Base-by-base conservation (phyloP, 1,140 invertebrate genomes). In the Vanessa tameamea region DNA sequence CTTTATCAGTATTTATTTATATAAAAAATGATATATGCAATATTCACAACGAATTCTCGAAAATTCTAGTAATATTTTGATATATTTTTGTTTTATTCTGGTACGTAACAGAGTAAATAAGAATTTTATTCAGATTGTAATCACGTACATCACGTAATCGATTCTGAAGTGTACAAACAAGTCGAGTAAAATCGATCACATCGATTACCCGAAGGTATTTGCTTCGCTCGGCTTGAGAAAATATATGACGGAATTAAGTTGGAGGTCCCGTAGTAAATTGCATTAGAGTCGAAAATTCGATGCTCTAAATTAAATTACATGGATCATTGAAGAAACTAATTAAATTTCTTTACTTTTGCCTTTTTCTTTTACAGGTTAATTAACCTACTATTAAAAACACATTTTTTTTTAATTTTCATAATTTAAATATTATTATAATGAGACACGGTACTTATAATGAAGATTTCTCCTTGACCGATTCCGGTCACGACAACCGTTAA, bases 121-220 rank as follows among this genome's bases (percentile, higher is more conserved):
- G 48, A 15, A 3, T 50, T 73, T 67, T 65, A 55, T 64, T 66
- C 47, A 20, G 51, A 37, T 31, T 20, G 53, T 75, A 61, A 73
- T 67, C 37, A 43, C 37, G 37, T 64, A 76, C 37, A 64, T 64
- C 78, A 80, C 78, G 78, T 80, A 80, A 80, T 80, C 76, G 73
- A 80, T 76, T 80, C 72, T 76, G 68, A 78, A 80, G 79, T 78
- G 74, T 71, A 75, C 79, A 66, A 80, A 80, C 71, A 78, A 78
- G 78, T 74, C 68, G 73, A 72, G 73, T 65, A 65, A 72, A 80
- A 80, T 80, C 76, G 79, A 80, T 80, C 77, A 80, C 69, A 74
- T 61, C 69, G 71, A 74, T 73, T 73, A 71, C 73, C 70, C 55
- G 48, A 48, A 73, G 74, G 59, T 80, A 72, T 78, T 80, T 80